These are phyloP conservation scores for Chaetogeoica ovagalla DNA, from an alignment of 2,888 invertebrate species.

Conservation along the genomic window DNA sequence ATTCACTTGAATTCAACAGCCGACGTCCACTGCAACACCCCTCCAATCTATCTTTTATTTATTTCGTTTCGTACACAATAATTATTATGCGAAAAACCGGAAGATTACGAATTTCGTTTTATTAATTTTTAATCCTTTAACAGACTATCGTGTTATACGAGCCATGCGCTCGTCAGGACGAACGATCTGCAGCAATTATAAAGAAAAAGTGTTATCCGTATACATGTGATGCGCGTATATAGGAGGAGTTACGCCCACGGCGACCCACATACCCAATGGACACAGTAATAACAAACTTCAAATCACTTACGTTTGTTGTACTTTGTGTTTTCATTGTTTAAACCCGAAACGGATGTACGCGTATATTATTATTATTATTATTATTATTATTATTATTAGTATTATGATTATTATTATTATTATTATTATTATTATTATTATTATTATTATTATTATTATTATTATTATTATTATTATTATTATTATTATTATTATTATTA, in stretches of 20 bases:
- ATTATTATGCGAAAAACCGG: neutral
- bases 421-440: too few species aligned
- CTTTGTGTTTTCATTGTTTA: constrained; percentile 29
- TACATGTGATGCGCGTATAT: too few species aligned
- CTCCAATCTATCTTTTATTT: too few species aligned
- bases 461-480: too few species aligned
- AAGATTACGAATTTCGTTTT: neutral
- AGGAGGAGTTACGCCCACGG: constrained; percentile 18
- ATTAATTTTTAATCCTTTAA: neutral
- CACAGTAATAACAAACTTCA: constrained; percentile 32
- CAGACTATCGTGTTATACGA: neutral
- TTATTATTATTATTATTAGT: neutral
- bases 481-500: too few species aligned
- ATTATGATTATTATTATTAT: too few species aligned
- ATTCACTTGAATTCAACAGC: too few species aligned
- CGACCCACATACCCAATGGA: constrained; percentile 34
- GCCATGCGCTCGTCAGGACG: neutral
- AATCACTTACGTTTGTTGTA: neutral
- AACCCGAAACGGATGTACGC: constrained; percentile 7
- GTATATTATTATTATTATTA: neutral
- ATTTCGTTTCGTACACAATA: too few species aligned
- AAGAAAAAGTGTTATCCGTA: neutral
- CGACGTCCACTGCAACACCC: too few species aligned
- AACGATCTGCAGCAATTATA: neutral
- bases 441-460: too few species aligned